phyloP scores from a whole-genome alignment of 2,113 vertebrate genomes.

The Periophthalmodon schlosseri region DNA sequence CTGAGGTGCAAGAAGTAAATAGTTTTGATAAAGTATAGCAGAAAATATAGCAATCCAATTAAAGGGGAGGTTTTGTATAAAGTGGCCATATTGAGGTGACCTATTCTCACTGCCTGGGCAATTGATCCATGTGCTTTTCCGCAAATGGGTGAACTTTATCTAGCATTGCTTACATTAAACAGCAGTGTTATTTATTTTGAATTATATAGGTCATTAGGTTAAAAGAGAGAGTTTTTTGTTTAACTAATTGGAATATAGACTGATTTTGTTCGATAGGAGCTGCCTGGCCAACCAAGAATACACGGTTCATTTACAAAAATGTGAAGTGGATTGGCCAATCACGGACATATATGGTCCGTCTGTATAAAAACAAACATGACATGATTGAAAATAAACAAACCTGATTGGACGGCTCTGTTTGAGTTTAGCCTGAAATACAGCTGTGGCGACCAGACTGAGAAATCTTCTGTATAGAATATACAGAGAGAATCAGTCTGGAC shows the following conservation, averaged over 20 bases:
- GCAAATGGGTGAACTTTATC: background rate
- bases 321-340: too few species aligned
- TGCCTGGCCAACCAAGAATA: too few species aligned
- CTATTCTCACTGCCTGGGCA: conserved; percentile 34
- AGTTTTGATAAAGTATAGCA: background rate
- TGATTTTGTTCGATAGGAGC: too few species aligned
- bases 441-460: too few species aligned
- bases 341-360: too few species aligned
- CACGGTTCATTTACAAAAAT: too few species aligned
- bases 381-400: too few species aligned
- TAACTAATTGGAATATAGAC: background rate
- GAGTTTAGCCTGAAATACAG: too few species aligned
- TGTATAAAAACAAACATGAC: too few species aligned
- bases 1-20: conserved; percentile 26
- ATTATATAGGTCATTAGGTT: background rate
- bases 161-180: background rate
- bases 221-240: background rate
- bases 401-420: too few species aligned
- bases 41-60: conserved; percentile 2
- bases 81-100: conserved; percentile 32
- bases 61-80: background rate
- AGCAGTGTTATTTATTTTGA: background rate
- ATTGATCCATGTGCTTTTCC: background rate
- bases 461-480: too few species aligned
- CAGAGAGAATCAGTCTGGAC: too few species aligned